Percentiles rank a stretch among this genome's conserved stretches.
Conservation (phyloP, 2,113 vertebrate genomes). For the Lota lota region DNA sequence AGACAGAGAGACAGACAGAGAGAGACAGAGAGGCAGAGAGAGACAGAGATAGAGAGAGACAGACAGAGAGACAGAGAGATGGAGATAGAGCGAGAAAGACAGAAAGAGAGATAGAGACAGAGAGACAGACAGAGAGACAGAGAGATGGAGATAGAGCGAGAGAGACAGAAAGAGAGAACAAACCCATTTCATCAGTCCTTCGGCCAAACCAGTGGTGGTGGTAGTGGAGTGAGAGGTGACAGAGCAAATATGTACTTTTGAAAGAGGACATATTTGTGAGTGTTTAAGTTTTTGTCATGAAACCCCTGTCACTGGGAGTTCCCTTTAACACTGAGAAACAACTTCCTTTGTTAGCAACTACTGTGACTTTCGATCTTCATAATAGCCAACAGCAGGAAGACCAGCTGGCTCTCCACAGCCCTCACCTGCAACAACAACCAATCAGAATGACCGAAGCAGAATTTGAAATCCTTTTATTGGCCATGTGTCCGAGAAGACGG, state of each 20-base stretch:
- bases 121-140: neutral
- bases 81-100: neutral
- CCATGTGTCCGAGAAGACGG: too few species aligned
- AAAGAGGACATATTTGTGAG: too few species aligned
- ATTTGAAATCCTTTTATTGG: too few species aligned
- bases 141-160: neutral
- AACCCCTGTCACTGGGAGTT: too few species aligned
- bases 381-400: constrained; percentile 22
- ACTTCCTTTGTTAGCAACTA: too few species aligned
- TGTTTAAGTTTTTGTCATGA: too few species aligned
- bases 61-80: neutral
- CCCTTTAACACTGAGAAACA: too few species aligned
- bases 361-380: too few species aligned
- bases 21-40: fast-evolving
- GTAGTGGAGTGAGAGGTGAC: constrained; percentile 34
- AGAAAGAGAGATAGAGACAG: neutral
- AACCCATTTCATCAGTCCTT: constrained; percentile 44
- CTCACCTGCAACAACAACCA: constrained; percentile 12
- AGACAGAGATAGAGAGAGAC: neutral
- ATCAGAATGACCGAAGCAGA: neutral
- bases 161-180: neutral
- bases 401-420: constrained; percentile 9
- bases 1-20: neutral
- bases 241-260: too few species aligned
- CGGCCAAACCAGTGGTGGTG: constrained; percentile 37